These are phyloP conservation scores for Buathra laborator DNA, from an alignment of 2,888 invertebrate genomes.

Conservation along the genomic window DNA sequence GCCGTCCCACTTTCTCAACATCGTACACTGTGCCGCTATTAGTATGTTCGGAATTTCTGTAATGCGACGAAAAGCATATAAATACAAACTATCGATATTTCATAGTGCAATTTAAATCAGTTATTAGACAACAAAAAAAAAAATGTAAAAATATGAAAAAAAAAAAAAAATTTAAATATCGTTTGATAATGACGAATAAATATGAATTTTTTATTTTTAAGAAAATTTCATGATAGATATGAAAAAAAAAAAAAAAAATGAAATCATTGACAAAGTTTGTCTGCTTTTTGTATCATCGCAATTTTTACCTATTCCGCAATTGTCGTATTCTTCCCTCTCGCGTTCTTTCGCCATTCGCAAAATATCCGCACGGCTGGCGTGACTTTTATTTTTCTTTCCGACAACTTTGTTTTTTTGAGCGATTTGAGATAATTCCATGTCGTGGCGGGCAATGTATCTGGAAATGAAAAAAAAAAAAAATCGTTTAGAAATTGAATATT, in stretches of 20 bases:
- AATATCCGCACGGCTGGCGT: slow-evolving; percentile 92
- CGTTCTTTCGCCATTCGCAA: slow-evolving; percentile 91
- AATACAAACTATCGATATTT: slow-evolving; percentile 28
- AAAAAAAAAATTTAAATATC: background rate
- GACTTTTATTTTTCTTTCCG: slow-evolving; percentile 91
- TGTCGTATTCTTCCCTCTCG: slow-evolving; percentile 91
- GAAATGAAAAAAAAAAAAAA: slow-evolving; percentile 63
- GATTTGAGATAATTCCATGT: slow-evolving; percentile 93
- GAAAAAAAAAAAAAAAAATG: background rate
- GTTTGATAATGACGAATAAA: slow-evolving; percentile 3
- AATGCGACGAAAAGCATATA: slow-evolving; percentile 48
- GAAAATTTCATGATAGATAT: background rate
- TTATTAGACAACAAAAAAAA: background rate
- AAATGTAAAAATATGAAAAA: slow-evolving; percentile 19
- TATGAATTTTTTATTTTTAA: background rate
- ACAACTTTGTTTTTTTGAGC: slow-evolving; percentile 92
- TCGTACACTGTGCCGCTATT: slow-evolving; percentile 87
- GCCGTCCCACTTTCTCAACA: slow-evolving; percentile 89
- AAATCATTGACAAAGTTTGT: background rate
- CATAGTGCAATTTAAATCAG: background rate
- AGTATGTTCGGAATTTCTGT: slow-evolving; percentile 91
- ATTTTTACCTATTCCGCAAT: slow-evolving; percentile 89
- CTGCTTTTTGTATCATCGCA: background rate
- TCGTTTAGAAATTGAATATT: background rate
- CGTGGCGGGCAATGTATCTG: slow-evolving; percentile 89